A percentile compares a stretch with the other conserved stretches of the same genome.
Conservation (phyloP, 1,140 invertebrate genomes). For the Riptortus pedestris region DNA sequence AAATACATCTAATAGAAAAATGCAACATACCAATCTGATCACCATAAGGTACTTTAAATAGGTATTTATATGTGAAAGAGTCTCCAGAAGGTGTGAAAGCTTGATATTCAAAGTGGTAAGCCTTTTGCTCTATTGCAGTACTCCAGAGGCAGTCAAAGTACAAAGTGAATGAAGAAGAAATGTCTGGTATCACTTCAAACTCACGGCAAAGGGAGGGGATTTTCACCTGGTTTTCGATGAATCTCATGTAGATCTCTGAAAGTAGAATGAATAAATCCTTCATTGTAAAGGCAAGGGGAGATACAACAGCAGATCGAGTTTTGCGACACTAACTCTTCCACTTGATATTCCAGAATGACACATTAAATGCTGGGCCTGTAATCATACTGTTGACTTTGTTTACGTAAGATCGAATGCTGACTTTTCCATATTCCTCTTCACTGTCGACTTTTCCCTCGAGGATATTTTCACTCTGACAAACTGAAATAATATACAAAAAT, state of each 20-base stretch:
- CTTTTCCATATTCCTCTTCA: background rate
- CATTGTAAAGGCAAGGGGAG: background rate
- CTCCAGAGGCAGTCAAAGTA: conserved; percentile 28
- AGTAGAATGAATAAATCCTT: conserved; percentile 14
- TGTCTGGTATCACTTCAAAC: conserved; percentile 22
- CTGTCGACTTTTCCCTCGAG: background rate
- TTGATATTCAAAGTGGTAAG: conserved; percentile 26
- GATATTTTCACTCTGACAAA: background rate
- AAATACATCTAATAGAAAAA: conserved; percentile 17
- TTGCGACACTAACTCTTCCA: conserved; percentile 19
- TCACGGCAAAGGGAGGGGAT: conserved; percentile 22
- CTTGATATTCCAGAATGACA: conserved; percentile 25
- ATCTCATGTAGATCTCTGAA: conserved; percentile 25
- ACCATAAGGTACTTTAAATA: conserved; percentile 23
- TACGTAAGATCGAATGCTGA: background rate
- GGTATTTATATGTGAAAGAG: conserved; percentile 26
- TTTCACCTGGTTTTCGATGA: conserved; percentile 23
- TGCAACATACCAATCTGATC: conserved; percentile 23
- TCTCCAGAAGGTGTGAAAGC: conserved; percentile 20
- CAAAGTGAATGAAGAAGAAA: conserved; percentile 12
- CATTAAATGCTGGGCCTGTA: conserved; percentile 18
- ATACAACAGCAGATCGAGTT: conserved; percentile 7
- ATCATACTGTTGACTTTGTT: background rate
- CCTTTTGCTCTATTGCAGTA: background rate
- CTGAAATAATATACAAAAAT: no score